Base-by-base conservation (phyloP, 2,888 invertebrate genomes). In the Fabriciana adippe region DNA sequence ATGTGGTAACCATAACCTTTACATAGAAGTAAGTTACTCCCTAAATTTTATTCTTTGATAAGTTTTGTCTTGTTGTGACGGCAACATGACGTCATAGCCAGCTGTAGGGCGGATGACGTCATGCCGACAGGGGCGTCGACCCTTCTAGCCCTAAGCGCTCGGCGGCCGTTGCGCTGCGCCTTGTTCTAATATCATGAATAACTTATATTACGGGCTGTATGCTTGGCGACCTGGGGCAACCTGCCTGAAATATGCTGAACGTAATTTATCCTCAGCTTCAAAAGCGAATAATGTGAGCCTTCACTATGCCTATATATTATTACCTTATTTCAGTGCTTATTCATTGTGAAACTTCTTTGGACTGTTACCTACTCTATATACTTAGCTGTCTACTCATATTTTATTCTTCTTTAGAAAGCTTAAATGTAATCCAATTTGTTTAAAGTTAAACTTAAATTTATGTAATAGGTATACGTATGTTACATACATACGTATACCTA, bases 41-140 rank as follows among this genome's bases (percentile, higher is more conserved):
- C 84, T 86, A 86, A 51, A 80, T 70, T 79, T 75, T 76, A 74
- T 74, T 76, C 76, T 77, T 80, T 82, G 83, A 84, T 81, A 78
- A 75, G 78, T 75, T 83, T 85, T 81, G 80, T 83, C 82, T 80
- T 85, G 84, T 83, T 81, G 78, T 80, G 81, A 82, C 81, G 81
- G 81, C 67, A 77, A 73, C 77, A 80, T 92, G 92, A 91, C 90
- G 92, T 92, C 91, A 80, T 75, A 80, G 84, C 85, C 91, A 91
- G 92, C 92, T 92, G 92, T 90, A 89, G 89, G 89, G 89, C 87
- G 90, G 83, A 78, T 91, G 90, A 91, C 91, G 90, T 92, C 90
- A 91, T 81, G 85, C 81, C 81, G 82, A 81, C 82, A 75, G 82
- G 83, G 77, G 83, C 90, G 82, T 86, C 82, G 89, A 89, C 88